Evolutionary conservation across 2,888 invertebrate genomes (phyloP), one percentile per base, ranked within the genome.

Genomic region (Callosobruchus maculatus): DNA sequence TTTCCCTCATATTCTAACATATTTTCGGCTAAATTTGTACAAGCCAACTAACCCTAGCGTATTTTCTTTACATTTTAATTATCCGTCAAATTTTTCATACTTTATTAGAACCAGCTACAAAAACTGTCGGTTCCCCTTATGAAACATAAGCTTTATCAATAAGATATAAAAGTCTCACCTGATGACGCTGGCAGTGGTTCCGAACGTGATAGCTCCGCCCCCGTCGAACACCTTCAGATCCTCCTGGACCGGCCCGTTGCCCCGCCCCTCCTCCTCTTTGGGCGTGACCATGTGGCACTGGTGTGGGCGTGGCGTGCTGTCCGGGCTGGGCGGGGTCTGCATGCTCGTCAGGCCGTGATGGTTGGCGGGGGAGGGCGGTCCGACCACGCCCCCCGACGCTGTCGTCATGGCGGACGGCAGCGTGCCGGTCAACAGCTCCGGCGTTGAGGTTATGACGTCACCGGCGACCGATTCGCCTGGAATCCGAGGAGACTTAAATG

Each of bases 391-490:
- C 87, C 91, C 89, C 85, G 92, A 91, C 90, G 92, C 92, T 89
- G 93, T 93, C 87, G 95, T 95, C 86, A 95, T 95, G 87, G 93
- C 91, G 86, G 95, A 31, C 3, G 95, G 87, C 93, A 49, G 49
- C 9, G 49, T 49, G 49, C 49, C 49, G 49, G 49, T 93, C 20
- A 68, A 20, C 68, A 67, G 18, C 84, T 96, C 96, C 88, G 95
- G 95, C 86, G 96, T 95, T 86, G 96, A 96, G 87, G 96, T 95
- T 87, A 95, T 95, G 88, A 95, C 95, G 87, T 96, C 95, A 89
- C 96, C 96, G 87, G 95, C 95, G 89, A 95, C 94, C 87, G 95
- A 96, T 91, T 96, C 96, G 90, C 94, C 94, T 93, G 92, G 83
- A 87, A 86, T 49, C 49, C 9, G 88, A 85, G 86, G 87, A 90